Conservation (phyloP, 2,888 invertebrate genomes). For the Cephus runcator region DNA sequence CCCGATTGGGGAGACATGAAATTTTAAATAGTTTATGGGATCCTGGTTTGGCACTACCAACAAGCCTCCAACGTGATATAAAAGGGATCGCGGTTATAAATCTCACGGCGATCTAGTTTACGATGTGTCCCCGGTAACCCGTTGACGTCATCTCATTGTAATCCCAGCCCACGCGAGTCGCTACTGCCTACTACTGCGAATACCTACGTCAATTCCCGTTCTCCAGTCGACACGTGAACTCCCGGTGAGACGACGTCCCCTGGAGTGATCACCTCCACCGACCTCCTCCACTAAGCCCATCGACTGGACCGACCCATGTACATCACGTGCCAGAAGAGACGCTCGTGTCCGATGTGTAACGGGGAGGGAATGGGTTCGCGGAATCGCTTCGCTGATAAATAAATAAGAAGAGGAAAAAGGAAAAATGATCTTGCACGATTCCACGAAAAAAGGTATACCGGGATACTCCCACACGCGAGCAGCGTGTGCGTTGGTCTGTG, state of each 20-base stretch:
- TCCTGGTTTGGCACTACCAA: not conserved
- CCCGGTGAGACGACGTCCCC: not conserved
- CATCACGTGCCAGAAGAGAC: not conserved
- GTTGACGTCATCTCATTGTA: constrained; percentile 36
- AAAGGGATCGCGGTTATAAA: constrained; percentile 40
- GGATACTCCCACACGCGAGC: not conserved
- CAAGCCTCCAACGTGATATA: not conserved
- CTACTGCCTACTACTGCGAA: constrained; percentile 20
- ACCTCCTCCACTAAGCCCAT: not conserved
- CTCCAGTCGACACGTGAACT: not conserved
- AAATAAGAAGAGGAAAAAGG: not conserved
- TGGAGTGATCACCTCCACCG: not conserved
- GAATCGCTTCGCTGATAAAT: not conserved
- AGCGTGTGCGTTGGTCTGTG: not conserved
- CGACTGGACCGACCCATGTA: not conserved
- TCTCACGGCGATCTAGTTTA: constrained; percentile 45
- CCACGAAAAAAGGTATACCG: not conserved
- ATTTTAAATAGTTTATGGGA: not conserved
- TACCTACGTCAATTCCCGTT: constrained; percentile 13
- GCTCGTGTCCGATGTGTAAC: not conserved
- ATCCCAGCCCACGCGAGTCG: constrained; percentile 33
- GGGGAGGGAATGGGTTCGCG: not conserved
- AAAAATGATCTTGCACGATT: not conserved
- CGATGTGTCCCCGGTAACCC: constrained; percentile 23
- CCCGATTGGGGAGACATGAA: not conserved